phyloP scores from a whole-genome alignment of 2,888 invertebrate species.

The Cheilosia urbana region DNA sequence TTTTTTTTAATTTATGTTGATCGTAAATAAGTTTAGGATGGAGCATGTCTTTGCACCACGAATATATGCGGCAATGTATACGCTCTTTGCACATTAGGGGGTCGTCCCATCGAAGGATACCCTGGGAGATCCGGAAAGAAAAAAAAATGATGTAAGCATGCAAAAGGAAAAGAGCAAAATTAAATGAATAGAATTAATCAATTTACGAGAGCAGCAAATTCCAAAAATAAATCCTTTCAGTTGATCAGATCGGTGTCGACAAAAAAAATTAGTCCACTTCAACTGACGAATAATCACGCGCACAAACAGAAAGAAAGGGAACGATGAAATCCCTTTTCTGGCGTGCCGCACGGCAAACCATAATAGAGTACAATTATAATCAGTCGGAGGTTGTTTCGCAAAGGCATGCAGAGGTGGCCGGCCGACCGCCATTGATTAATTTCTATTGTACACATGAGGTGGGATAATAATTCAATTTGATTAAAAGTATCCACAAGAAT shows the following conservation, averaged over 20 bases:
- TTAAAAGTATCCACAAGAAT: slow-evolving; percentile 50
- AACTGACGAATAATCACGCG: slow-evolving; percentile 63
- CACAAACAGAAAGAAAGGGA: slow-evolving; percentile 3
- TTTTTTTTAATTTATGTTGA: slow-evolving; percentile 43
- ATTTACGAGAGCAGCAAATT: slow-evolving; percentile 28
- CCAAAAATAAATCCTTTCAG: slow-evolving; percentile 60
- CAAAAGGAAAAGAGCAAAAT: not conserved
- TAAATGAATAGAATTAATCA: slow-evolving; percentile 36
- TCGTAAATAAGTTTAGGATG: slow-evolving; percentile 55
- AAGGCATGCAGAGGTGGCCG: slow-evolving; percentile 49
- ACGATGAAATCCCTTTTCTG: slow-evolving; percentile 46
- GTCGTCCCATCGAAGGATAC: not conserved
- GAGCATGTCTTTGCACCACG: not conserved
- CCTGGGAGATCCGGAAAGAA: not conserved
- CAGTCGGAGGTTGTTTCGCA: slow-evolving; percentile 18
- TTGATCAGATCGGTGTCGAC: slow-evolving; percentile 60
- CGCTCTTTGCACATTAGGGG: slow-evolving; percentile 19
- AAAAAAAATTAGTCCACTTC: slow-evolving; percentile 63
- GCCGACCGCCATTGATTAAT: slow-evolving; percentile 63
- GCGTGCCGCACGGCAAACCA: slow-evolving; percentile 68
- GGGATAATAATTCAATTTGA: slow-evolving; percentile 71
- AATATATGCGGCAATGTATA: slow-evolving; percentile 26
- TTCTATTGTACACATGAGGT: slow-evolving; percentile 42
- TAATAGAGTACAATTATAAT: slow-evolving; percentile 55
- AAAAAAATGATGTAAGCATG: not conserved